Conservation (phyloP, 2,888 invertebrate genomes). For the Pyrrhia umbra region DNA sequence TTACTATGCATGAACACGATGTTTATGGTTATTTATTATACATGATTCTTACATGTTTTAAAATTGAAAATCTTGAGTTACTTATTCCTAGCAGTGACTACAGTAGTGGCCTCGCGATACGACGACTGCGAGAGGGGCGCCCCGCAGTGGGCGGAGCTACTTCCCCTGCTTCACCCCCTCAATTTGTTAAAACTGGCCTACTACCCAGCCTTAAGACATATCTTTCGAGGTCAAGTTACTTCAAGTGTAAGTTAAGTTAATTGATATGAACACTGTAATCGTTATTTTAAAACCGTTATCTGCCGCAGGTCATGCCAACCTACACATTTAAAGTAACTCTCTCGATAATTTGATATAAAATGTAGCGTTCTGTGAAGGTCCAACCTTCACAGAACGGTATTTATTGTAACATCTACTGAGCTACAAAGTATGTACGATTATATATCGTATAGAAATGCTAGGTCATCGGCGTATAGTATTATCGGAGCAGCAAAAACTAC, state of each 20-base stretch:
- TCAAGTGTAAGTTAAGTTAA: slow-evolving; percentile 46
- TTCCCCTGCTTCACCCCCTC: too few species aligned
- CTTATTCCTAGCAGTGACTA: too few species aligned
- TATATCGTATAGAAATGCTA: slow-evolving; percentile 32
- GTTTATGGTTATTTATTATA: too few species aligned
- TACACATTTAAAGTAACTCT: slow-evolving; percentile 19
- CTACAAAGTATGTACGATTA: slow-evolving; percentile 1
- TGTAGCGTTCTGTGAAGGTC: slow-evolving; percentile 10
- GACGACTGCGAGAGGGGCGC: too few species aligned
- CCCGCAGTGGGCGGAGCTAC: too few species aligned
- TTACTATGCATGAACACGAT: too few species aligned
- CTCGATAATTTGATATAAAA: slow-evolving; percentile 30
- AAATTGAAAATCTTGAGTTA: too few species aligned
- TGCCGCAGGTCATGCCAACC: slow-evolving; percentile 53
- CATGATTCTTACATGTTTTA: too few species aligned
- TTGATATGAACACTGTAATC: slow-evolving; percentile 55
- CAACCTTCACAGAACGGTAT: slow-evolving; percentile 24
- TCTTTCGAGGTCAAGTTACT: slow-evolving; percentile 37
- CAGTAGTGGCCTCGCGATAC: too few species aligned
- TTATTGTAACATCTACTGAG: slow-evolving; percentile 32
- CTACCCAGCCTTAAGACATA: too few species aligned
- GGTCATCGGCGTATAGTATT: slow-evolving; percentile 34
- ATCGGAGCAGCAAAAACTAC: slow-evolving; percentile 19
- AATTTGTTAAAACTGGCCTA: too few species aligned
- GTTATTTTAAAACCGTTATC: slow-evolving; percentile 55